Evolutionary conservation across 1,140 invertebrate species (phyloP).

Genomic region (Bombyx mandarina): DNA sequence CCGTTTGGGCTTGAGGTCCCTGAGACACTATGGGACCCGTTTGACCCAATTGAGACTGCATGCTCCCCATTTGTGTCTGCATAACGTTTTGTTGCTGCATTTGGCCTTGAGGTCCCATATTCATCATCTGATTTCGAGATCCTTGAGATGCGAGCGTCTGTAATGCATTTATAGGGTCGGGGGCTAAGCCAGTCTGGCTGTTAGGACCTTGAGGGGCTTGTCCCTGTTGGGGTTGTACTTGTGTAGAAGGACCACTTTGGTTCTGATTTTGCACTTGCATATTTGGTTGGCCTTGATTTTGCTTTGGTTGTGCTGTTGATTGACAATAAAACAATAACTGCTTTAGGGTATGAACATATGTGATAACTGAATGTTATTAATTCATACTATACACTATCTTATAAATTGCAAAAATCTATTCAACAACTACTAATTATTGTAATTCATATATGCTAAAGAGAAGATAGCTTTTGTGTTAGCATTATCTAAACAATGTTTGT

Average conservation of each 20-base stretch:
- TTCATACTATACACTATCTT: no score
- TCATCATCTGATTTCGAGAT: constrained; percentile 65
- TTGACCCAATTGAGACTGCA: constrained; percentile 52
- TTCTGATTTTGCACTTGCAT: constrained; percentile 60
- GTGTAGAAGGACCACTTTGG: constrained; percentile 31
- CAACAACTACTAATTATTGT: no score
- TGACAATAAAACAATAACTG: no score
- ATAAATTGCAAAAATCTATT: no score
- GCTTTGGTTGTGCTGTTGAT: constrained; percentile 53
- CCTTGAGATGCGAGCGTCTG: constrained; percentile 86
- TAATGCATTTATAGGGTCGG: constrained; percentile 89
- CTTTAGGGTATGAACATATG: no score
- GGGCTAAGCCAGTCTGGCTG: constrained; percentile 71
- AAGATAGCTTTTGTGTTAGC: no score
- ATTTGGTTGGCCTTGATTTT: constrained; percentile 64
- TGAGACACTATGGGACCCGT: constrained; percentile 52
- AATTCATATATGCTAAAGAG: no score
- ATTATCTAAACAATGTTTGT: no score
- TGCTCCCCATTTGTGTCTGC: constrained; percentile 56
- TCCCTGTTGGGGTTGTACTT: constrained; percentile 41
- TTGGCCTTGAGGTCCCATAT: constrained; percentile 70
- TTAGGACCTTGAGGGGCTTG: constrained; percentile 33
- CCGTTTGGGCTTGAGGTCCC: constrained; percentile 49
- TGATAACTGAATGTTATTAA: no score
- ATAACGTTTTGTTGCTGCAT: constrained; percentile 75